Percentiles rank a stretch among this genome's conserved stretches.
Conservation (phyloP, 2,888 invertebrate genomes). For the Parnassius orleans region DNA sequence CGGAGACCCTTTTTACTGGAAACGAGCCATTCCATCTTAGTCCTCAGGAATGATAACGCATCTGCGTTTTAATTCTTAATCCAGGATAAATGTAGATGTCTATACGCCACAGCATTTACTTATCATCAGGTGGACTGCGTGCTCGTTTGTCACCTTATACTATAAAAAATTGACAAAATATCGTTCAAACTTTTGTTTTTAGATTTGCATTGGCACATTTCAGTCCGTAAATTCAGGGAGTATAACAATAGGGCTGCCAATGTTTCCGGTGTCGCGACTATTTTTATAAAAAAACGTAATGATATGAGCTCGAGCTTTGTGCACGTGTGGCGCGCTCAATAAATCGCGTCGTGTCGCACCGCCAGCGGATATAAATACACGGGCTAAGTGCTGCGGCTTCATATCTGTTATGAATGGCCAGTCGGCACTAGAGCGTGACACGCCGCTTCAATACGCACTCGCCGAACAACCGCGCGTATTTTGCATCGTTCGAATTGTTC, state of each 20-base stretch:
- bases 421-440: constrained; percentile 19
- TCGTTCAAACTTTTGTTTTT: too few species aligned
- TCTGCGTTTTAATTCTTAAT: too few species aligned
- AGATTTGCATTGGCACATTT: too few species aligned
- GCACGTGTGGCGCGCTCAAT: constrained; percentile 41
- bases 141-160: too few species aligned
- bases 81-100: too few species aligned
- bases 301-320: background rate
- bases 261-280: constrained; percentile 1
- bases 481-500: background rate
- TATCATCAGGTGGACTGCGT: too few species aligned
- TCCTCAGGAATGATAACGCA: too few species aligned
- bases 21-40: too few species aligned
- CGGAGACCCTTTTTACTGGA: too few species aligned
- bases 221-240: background rate
- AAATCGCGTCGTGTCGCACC: constrained; percentile 42
- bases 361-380: constrained; percentile 20
- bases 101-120: too few species aligned
- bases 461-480: background rate
- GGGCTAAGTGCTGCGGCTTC: constrained; percentile 31
- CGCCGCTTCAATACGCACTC: constrained; percentile 21
- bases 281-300: background rate
- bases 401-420: constrained; percentile 11
- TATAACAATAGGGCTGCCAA: background rate
- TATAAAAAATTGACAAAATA: too few species aligned